phyloP scores from a whole-genome alignment of 2,888 invertebrate genomes.

The Synergus laeviventris region DNA sequence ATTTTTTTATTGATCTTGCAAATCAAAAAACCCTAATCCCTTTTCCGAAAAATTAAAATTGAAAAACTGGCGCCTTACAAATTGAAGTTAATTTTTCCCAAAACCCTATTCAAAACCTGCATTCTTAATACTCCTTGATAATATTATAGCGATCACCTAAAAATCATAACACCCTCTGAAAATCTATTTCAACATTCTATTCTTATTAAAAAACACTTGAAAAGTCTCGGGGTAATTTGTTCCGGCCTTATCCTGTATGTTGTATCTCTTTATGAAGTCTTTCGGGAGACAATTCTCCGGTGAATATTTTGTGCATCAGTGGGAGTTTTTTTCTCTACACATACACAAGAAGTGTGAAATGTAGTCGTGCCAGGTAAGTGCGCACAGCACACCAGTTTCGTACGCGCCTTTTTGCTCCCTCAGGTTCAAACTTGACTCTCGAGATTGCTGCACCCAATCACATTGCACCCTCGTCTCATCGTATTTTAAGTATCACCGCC shows the following conservation, averaged over 20 bases:
- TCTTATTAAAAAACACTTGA: neutral
- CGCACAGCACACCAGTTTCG: conserved; percentile 10
- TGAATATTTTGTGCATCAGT: conserved; percentile 9
- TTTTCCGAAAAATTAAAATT: too few species aligned
- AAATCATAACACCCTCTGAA: neutral
- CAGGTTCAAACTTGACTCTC: conserved; percentile 31
- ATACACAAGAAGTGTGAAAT: conserved; percentile 16
- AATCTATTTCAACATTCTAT: neutral
- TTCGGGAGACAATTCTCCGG: conserved; percentile 21
- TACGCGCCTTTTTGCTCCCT: conserved; percentile 35
- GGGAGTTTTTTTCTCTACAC: conserved; percentile 6
- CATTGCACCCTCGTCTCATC: conserved; percentile 43
- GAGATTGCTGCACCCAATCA: conserved; percentile 51
- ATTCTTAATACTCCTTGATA: neutral
- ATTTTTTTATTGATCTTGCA: too few species aligned
- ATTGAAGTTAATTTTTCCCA: neutral
- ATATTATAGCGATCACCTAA: neutral
- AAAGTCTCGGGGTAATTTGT: conserved; percentile 17
- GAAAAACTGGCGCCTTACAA: too few species aligned
- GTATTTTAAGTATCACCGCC: conserved; percentile 51
- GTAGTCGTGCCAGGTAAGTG: conserved; percentile 4
- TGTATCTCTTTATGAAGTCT: conserved; percentile 17
- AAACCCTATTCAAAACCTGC: neutral
- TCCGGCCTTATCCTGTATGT: neutral
- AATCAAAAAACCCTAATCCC: too few species aligned